phyloP scores from a whole-genome alignment of 1,140 invertebrate species.

The Drosophila ambigua region DNA sequence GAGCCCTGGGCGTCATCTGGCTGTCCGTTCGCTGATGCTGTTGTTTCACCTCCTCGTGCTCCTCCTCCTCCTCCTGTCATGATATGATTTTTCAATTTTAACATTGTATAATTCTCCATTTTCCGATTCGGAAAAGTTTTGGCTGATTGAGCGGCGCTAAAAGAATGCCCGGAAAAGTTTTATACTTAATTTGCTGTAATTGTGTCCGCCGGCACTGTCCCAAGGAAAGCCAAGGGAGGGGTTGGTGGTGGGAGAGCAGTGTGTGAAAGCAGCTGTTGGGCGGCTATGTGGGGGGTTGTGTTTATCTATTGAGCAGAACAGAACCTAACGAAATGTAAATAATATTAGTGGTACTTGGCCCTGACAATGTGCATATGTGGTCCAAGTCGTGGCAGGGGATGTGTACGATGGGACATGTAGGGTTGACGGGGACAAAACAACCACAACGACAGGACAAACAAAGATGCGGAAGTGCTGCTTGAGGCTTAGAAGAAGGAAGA shows the following conservation, averaged over 20 bases:
- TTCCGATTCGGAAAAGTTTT: constrained; percentile 34
- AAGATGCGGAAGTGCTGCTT: constrained; percentile 71
- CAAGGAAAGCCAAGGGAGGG: constrained; percentile 6
- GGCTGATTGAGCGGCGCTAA: constrained; percentile 55
- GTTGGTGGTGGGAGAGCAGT: constrained; percentile 1
- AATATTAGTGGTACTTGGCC: constrained; percentile 81
- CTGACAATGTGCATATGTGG: constrained; percentile 79
- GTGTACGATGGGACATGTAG: constrained; percentile 1
- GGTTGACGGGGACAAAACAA: constrained; percentile 28
- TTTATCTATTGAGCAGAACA: constrained; percentile 59
- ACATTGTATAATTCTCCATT: constrained; percentile 49
- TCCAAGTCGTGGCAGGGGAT: constrained; percentile 21
- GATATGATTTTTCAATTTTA: constrained; percentile 73
- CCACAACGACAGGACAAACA: constrained; percentile 55
- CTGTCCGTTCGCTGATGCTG: constrained; percentile 17
- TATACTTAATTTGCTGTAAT: constrained; percentile 71
- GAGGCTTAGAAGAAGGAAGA: constrained; percentile 36
- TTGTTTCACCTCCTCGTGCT: constrained; percentile 8
- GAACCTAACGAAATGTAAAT: constrained; percentile 80
- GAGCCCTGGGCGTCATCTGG: constrained; percentile 56
- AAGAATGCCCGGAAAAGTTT: constrained; percentile 57
- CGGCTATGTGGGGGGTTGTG: constrained; percentile 14
- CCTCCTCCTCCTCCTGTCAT: constrained; percentile 1
- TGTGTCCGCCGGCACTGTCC: constrained; percentile 56
- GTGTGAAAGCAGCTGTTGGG: constrained; percentile 11